phyloP scores from a whole-genome alignment of 2,888 invertebrate species.

The Cheilosia variabilis region DNA sequence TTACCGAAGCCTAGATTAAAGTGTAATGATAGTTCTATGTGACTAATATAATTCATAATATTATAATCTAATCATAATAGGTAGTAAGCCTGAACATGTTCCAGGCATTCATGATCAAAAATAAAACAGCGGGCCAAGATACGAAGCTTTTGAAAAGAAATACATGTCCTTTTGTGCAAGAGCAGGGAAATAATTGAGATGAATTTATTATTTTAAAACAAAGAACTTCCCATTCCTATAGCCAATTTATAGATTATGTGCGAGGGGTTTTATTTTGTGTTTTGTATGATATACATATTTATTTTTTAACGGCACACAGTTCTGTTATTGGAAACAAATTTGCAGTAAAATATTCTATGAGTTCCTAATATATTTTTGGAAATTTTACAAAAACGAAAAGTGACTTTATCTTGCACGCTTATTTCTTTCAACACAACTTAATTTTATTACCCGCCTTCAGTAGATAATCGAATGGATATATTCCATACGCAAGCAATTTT shows the following conservation, averaged over 20 bases:
- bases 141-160: constrained; percentile 1
- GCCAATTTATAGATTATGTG: constrained; percentile 40
- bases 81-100: constrained; percentile 30
- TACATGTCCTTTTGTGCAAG: not conserved
- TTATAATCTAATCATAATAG: constrained; percentile 51
- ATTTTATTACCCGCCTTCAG: constrained; percentile 6
- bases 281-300: constrained; percentile 8
- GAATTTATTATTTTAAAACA: constrained; percentile 10
- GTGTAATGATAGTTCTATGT: constrained; percentile 45
- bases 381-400: constrained; percentile 19
- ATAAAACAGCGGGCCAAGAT: constrained; percentile 13
- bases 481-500: constrained; percentile 9
- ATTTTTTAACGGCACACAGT: constrained; percentile 2
- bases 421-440: constrained; percentile 1
- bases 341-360: constrained; percentile 14
- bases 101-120: constrained; percentile 5
- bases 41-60: constrained; percentile 52
- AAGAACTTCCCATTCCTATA: constrained; percentile 47
- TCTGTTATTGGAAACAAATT: not conserved
- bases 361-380: constrained; percentile 62
- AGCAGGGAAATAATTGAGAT: not conserved
- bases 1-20: constrained; percentile 58
- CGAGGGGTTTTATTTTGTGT: constrained; percentile 33
- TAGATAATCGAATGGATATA: constrained; percentile 22
- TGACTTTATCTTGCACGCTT: constrained; percentile 1